These are phyloP conservation scores for Halyomorpha halys DNA, from an alignment of 1,140 invertebrate species.

Conservation along the genomic window DNA sequence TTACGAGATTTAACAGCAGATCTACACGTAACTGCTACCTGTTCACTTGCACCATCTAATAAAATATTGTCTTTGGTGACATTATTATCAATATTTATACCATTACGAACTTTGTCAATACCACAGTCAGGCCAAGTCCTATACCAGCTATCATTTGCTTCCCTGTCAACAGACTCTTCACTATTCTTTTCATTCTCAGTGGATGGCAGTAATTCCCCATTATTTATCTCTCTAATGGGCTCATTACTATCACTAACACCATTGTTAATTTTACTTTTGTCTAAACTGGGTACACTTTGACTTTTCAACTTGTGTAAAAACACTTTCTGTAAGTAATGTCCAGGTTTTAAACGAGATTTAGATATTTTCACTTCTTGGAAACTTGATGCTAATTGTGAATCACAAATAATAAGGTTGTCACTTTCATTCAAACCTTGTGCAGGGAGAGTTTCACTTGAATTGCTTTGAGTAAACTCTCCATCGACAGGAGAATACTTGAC, in stretches of 20 bases:
- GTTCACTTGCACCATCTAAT: neutral
- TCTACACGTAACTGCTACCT: neutral
- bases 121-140: conserved; percentile 34
- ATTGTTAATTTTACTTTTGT: conserved; percentile 25
- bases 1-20: neutral
- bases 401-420: conserved; percentile 29
- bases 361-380: conserved; percentile 26
- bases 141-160: conserved; percentile 31
- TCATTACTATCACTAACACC: conserved; percentile 2
- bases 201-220: conserved; percentile 2
- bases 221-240: neutral
- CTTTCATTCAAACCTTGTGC: conserved; percentile 16
- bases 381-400: conserved; percentile 30
- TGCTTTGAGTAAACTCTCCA: conserved; percentile 2
- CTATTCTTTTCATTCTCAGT: neutral
- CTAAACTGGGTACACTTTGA: conserved; percentile 31
- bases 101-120: conserved; percentile 28
- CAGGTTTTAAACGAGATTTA: conserved; percentile 27
- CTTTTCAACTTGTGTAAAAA: conserved; percentile 30
- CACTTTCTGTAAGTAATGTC: conserved; percentile 31
- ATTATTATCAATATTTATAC: neutral
- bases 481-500: conserved; percentile 8
- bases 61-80: neutral
- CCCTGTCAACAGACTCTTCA: conserved; percentile 11
- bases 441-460: conserved; percentile 12